Conservation (phyloP, 2,113 vertebrate species). For the Gasterosteus nipponicus region DNA sequence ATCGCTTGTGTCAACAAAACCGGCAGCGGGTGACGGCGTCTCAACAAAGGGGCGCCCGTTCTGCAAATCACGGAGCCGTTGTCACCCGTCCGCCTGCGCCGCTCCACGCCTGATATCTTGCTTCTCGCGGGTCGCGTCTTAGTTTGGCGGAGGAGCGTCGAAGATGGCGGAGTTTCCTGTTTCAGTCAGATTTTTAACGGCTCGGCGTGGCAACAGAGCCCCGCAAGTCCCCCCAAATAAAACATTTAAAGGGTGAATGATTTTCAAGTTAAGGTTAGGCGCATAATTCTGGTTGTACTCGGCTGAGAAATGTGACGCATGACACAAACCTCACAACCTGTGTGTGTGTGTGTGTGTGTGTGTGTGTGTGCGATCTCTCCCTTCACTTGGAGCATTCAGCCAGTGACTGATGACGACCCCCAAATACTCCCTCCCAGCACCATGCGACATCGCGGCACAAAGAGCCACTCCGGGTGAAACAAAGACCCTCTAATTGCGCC, state of each 20-base stretch:
- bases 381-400: constrained; percentile 62
- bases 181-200: background rate
- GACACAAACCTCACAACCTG: constrained; percentile 47
- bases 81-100: constrained; percentile 43
- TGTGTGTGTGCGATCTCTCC: constrained; percentile 22
- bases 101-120: constrained; percentile 61
- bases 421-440: constrained; percentile 38
- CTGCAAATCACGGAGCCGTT: constrained; percentile 36
- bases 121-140: constrained; percentile 26
- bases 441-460: constrained; percentile 67
- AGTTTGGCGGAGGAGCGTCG: constrained; percentile 12
- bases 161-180: background rate
- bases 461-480: constrained; percentile 74
- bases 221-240: background rate
- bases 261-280: background rate
- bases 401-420: constrained; percentile 76
- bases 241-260: background rate
- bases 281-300: constrained; percentile 8
- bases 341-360: constrained; percentile 40
- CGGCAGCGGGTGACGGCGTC: constrained; percentile 42
- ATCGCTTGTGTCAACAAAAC: constrained; percentile 45
- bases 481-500: constrained; percentile 85
- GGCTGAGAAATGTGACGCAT: constrained; percentile 31
- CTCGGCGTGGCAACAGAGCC: background rate
- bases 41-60: constrained; percentile 30